A percentile compares a stretch with the other conserved stretches of the same genome.
Evolutionary conservation across 2,888 invertebrate species (phyloP).

Genomic region (Dichetophora obliterata): DNA sequence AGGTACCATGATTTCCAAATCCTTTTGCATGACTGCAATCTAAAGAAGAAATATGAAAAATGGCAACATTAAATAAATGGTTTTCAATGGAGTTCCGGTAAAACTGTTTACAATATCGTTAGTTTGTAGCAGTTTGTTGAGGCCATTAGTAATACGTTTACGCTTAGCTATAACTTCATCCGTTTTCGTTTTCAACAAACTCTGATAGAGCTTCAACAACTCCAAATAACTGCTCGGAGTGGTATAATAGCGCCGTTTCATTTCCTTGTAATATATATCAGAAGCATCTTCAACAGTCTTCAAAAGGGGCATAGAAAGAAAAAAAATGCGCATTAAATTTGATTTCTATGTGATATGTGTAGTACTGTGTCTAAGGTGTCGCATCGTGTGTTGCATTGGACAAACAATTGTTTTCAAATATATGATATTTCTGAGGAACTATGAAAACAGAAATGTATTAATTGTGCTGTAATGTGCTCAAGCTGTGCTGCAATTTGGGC

Average conservation of each 20-base stretch:
- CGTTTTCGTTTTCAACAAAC: slow-evolving; percentile 79
- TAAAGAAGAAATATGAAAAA: slow-evolving; percentile 36
- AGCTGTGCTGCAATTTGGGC: too few species aligned
- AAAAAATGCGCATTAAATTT: too few species aligned
- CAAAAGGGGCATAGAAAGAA: slow-evolving; percentile 29
- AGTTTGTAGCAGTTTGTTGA: slow-evolving; percentile 71
- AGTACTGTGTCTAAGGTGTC: too few species aligned
- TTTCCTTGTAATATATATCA: slow-evolving; percentile 81
- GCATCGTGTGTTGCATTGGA: too few species aligned
- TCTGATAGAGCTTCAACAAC: slow-evolving; percentile 82
- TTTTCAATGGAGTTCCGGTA: neutral
- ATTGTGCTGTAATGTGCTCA: too few species aligned
- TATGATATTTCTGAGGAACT: too few species aligned
- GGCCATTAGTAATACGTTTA: slow-evolving; percentile 81
- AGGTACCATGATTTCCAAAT: slow-evolving; percentile 85
- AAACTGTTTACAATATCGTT: slow-evolving; percentile 63
- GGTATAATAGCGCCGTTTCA: slow-evolving; percentile 89
- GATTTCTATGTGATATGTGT: too few species aligned
- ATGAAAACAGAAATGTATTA: neutral
- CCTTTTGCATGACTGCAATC: slow-evolving; percentile 88
- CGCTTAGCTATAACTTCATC: slow-evolving; percentile 76
- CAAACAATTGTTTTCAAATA: too few species aligned
- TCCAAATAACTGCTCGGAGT: slow-evolving; percentile 93
- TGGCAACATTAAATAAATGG: too few species aligned
- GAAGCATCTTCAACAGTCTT: slow-evolving; percentile 88